Evolutionary conservation across 2,888 invertebrate genomes (phyloP), one percentile per base, ranked within the genome.

Genomic region (Melieria picta): DNA sequence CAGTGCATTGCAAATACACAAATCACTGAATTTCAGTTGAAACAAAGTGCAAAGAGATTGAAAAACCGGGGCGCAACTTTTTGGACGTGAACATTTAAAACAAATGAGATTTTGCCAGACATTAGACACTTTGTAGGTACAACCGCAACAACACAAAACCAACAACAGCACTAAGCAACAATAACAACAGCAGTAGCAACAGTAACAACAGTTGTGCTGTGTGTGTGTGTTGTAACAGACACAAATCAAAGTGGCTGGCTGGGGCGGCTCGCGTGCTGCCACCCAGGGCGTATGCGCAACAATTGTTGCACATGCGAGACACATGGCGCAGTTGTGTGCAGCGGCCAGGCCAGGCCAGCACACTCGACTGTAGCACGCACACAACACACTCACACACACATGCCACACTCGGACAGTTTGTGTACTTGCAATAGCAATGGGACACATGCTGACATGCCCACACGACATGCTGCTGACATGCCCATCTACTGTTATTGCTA

Each of bases 391-490:
- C 11, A 52, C 52, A 13, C 4, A 52, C 52, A 4, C 13, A n/a
- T 10, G 4, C 52, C 13, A 7, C 52, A 52, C 1, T 2, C 52
- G 52, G 50, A n/a, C 52, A n/a, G 52, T 52, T n/a, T 5, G 52
- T 30, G 30, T 30, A 50, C 11, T 7, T 7, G 13, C 52, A 52
- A 52, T 0, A 11, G n/a, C 11, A 52, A 52, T 52, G 52, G 52
- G 52, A 52, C 52, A 52, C 52, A 52, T 52, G 52, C 52, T 52
- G 9, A 52, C 52, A 52, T 52, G 52, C 52, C 52, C 52, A 52
- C 52, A 52, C 13, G 52, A 52, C 52, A 13, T 52, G 52, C 52
- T 52, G 13, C 11, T 5, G 13, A 52, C 11, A 52, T 9, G 11
- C 52, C 11, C 10, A 52, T 13, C 11, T 9, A 9, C 52, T 30